Evolutionary conservation across 2,797 vertebrate species (phyloP).

Genomic region (Geotrypetes seraphini): DNA sequence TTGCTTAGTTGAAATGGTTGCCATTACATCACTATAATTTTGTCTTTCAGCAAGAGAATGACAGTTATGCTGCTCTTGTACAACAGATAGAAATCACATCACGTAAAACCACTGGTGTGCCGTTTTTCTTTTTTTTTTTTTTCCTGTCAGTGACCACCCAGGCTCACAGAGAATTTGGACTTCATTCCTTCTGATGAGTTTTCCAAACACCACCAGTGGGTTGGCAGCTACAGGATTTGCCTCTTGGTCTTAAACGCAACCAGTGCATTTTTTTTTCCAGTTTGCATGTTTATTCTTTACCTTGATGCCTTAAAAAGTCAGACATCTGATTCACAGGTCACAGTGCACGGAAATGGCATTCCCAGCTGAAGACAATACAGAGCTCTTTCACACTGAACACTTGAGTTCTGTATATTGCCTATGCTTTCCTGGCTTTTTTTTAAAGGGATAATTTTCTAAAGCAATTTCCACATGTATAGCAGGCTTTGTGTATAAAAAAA

Average conservation of each 20-base stretch:
- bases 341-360: conserved; percentile 64
- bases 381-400: conserved; percentile 34
- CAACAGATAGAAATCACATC: conserved; percentile 46
- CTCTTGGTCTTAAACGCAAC: not conserved
- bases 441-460: no score
- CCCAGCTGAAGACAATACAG: conserved; percentile 53
- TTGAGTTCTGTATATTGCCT: not conserved
- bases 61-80: conserved; percentile 26
- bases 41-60: conserved; percentile 41
- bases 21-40: conserved; percentile 32
- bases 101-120: conserved; percentile 54
- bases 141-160: conserved; percentile 63
- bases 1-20: conserved; percentile 23
- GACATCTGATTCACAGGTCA: conserved; percentile 56
- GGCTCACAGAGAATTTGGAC: conserved; percentile 37
- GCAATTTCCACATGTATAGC: no score
- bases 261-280: not conserved
- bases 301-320: conserved; percentile 63
- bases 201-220: conserved; percentile 56
- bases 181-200: conserved; percentile 64
- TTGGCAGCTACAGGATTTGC: conserved; percentile 28
- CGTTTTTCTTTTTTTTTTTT: conserved; percentile 12
- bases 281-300: conserved; percentile 63
- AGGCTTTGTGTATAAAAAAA: no score
- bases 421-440: not conserved